A percentile compares a stretch with the other conserved stretches of the same genome.
phyloP scores from a whole-genome alignment of 2,888 invertebrate genomes.

The Pherbina coryleti region DNA sequence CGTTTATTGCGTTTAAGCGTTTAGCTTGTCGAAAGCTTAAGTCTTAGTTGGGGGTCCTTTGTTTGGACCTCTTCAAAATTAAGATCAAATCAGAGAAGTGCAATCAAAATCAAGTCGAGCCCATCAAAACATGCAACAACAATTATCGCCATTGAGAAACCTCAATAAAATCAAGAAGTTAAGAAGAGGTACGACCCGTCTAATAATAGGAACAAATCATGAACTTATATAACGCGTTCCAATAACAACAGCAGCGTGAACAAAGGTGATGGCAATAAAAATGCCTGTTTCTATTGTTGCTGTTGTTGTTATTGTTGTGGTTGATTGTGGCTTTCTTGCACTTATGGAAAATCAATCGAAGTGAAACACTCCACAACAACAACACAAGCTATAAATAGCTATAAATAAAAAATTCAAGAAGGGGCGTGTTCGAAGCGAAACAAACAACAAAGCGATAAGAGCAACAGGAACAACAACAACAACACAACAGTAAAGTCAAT shows the following conservation, averaged over 20 bases:
- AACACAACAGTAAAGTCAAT: neutral
- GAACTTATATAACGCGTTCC: neutral
- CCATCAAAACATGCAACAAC: neutral
- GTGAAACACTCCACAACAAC: constrained; percentile 14
- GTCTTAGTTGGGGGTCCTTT: too few species aligned
- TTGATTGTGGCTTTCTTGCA: constrained; percentile 15
- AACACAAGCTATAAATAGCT: neutral
- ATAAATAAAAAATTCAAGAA: neutral
- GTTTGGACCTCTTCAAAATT: too few species aligned
- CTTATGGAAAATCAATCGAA: constrained; percentile 27
- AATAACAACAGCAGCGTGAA: neutral
- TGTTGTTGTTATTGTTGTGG: constrained; percentile 1
- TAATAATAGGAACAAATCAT: constrained; percentile 4
- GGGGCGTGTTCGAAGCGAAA: neutral
- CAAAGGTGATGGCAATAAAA: constrained; percentile 17
- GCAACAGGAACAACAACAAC: constrained; percentile 10
- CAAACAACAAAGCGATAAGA: neutral
- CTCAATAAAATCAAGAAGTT: neutral
- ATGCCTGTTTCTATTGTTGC: neutral
- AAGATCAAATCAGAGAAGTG: too few species aligned
- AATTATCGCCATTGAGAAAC: neutral
- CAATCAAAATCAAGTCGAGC: neutral
- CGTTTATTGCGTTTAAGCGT: too few species aligned
- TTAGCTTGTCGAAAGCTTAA: too few species aligned
- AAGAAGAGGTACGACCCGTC: neutral